Evolutionary conservation across 2,888 invertebrate genomes (phyloP), one percentile per base, ranked within the genome.

Genomic region (Buathra laborator): DNA sequence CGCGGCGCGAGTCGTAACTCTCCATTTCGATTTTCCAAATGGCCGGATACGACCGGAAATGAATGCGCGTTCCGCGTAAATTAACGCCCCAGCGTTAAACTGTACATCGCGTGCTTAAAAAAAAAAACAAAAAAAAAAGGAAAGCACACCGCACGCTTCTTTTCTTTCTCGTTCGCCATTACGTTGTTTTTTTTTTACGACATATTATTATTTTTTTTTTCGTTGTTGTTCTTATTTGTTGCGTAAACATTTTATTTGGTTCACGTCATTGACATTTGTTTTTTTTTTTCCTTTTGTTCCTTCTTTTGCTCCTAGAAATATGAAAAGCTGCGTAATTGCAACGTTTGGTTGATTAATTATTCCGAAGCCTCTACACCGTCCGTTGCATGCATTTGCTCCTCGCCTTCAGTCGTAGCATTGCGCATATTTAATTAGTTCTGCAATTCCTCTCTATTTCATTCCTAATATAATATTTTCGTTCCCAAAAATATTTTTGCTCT

Each of bases 201-300:
- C 24, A 24, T 19, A 87, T 88, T 90, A 88, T 87, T 89, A 86
- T 71, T 88, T 87, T 88, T 87, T 81, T 82, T 80, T 86, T 84
- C 77, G 71, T 85, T 84, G 85, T 87, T 85, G 83, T 48, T 74
- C 59, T 87, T 78, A 29, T 81, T 76, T 70, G 19, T 80, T 79
- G 74, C 48, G 37, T 67, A 44, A 14, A 72, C 83, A 86, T 84
- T 86, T 82, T 46, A 70, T 43, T 85, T 75, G 59, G 80, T 77
- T 43, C 56, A 68, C 59, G 64, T 70, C 79, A 76, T 84, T 76
- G 75, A 72, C 72, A 75, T 83, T 84, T 37, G 51, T n/a, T 16
- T 48, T 53, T 51, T 16, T 10, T 62, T 84, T 83, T 43, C 76
- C 79, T 74, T 86, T 29, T 19, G 29, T 59, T 79, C 84, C 46